phyloP scores from a whole-genome alignment of 2,113 vertebrate species.

The Drymodes brunneopygia region DNA sequence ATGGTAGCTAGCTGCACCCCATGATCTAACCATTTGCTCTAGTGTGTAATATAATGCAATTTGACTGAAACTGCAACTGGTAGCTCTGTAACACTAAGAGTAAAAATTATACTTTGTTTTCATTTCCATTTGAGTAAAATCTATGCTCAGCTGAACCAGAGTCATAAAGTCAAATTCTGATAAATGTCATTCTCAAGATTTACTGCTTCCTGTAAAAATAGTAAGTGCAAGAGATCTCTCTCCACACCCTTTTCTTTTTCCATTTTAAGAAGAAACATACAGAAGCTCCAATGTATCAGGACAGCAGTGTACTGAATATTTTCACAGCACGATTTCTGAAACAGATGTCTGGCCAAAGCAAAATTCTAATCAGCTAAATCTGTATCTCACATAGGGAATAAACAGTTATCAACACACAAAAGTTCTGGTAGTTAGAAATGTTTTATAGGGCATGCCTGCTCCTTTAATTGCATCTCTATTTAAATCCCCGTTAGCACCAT shows the following conservation, averaged over 20 bases:
- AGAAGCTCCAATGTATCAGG: background rate
- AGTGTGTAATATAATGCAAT: background rate
- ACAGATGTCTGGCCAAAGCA: background rate
- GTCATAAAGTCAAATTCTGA: background rate
- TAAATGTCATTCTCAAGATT: conserved; percentile 11
- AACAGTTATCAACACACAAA: background rate
- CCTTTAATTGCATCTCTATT: conserved; percentile 24
- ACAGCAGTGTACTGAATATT: background rate
- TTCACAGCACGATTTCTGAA: conserved; percentile 24
- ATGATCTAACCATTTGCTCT: background rate
- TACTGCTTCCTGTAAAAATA: conserved; percentile 25
- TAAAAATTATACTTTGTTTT: background rate
- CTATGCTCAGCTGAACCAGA: background rate
- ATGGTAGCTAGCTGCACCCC: background rate
- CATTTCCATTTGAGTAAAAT: conserved; percentile 12
- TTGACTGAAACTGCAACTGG: background rate
- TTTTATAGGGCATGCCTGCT: background rate
- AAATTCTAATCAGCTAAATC: conserved; percentile 22
- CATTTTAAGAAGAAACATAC: conserved; percentile 27
- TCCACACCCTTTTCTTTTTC: conserved; percentile 9
- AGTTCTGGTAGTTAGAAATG: background rate
- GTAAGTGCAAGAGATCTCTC: background rate
- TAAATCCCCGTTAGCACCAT: background rate
- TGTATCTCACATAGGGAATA: conserved; percentile 1
- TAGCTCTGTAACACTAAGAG: background rate